Base-by-base conservation (phyloP, 2,888 invertebrate genomes). In the Nineta flava region DNA sequence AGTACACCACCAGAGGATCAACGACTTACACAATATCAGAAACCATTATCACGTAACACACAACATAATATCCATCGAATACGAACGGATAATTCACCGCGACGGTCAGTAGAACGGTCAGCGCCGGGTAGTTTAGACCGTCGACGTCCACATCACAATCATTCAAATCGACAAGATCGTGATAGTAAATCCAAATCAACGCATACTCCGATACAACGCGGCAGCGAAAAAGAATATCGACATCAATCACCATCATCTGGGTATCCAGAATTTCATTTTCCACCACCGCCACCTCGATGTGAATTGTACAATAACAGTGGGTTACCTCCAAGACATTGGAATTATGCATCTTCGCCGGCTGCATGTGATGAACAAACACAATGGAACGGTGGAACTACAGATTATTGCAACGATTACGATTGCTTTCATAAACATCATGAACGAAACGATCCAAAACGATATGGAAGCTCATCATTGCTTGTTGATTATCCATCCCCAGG, bases 181-280 rank as follows among this genome's bases (percentile, higher is more conserved):
- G 81, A 81, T 60, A 75, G 76, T 48, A 80, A 79, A 62, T 73
- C 77, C 48, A 70, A 75, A 55, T 80, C 79, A 7, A 74, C 77
- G 26, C 64, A 77, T 60, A 69, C 76, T 43, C 61, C 66, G n/a
- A 5, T 26, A 26, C 26, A 26, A 26, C 26, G 26, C 7, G 26
- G 26, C 7, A 7, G 26, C 7, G 71, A 72, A 54, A 73, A 73
- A 41, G 45, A 45, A 16, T 40, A 49, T 21, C 17, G 43, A 16
- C 43, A 49, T 34, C 34, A 21, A 32, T 44, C 44, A 26, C 44
- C 44, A 10, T n/a, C 19, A 9, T 13, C n/a, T 2, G 15, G 4
- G 3, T 38, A 38, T 15, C 13, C 17, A 26, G 49, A 49, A 44
- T 45, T 49, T 12, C 41, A 49, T 44, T 49, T 49, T 38, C 49